phyloP scores from a whole-genome alignment of 1,140 invertebrate genomes.

The Hypothenemus hampei region DNA sequence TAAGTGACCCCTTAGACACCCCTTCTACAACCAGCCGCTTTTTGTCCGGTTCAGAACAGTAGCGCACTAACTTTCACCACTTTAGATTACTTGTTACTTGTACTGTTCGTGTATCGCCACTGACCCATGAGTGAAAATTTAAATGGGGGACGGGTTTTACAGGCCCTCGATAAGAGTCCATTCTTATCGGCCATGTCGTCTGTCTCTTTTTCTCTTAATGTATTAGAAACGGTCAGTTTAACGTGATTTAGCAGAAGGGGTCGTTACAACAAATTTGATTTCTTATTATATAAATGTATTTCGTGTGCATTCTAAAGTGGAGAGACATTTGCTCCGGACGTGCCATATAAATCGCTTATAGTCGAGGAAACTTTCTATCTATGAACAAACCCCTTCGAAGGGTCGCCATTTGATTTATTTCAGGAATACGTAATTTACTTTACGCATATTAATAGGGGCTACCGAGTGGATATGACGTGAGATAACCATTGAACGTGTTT shows the following conservation, averaged over 20 bases:
- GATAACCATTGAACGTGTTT: too few species aligned
- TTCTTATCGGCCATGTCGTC: conserved; percentile 24
- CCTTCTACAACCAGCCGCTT: too few species aligned
- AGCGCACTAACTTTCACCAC: too few species aligned
- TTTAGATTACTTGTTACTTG: too few species aligned
- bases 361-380: too few species aligned
- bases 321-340: conserved; percentile 23
- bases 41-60: too few species aligned
- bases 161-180: conserved; percentile 18
- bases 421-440: conserved; percentile 5
- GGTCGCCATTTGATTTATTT: conserved; percentile 27
- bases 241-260: conserved; percentile 20
- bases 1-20: too few species aligned
- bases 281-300: conserved; percentile 20
- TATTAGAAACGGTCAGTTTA: conserved; percentile 25
- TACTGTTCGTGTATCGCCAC: too few species aligned
- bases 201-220: too few species aligned
- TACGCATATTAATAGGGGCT: conserved; percentile 17
- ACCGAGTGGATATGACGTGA: background rate
- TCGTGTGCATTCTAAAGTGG: conserved; percentile 13
- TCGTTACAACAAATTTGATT: conserved; percentile 27
- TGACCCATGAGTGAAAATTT: too few species aligned
- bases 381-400: too few species aligned
- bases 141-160: too few species aligned
- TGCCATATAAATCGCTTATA: conserved; percentile 21